These are phyloP conservation scores for Hypomecis atomaria DNA, from an alignment of 2,888 invertebrate genomes.

Conservation along the genomic window DNA sequence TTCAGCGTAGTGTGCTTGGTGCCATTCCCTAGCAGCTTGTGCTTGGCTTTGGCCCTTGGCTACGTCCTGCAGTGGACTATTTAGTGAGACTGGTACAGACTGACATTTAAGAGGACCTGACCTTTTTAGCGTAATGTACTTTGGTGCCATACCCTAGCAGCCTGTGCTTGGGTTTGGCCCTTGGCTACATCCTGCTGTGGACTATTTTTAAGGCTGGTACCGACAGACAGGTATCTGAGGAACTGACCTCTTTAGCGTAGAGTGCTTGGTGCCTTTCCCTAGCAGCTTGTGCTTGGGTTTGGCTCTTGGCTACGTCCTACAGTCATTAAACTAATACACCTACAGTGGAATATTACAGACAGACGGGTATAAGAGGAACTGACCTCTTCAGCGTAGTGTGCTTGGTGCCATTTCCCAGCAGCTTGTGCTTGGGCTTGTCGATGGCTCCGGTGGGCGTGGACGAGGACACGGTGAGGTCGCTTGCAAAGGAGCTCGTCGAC, in stretches of 20 bases:
- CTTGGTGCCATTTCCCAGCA: constrained; percentile 88
- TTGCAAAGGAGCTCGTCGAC: constrained; percentile 88
- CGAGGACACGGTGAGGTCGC: constrained; percentile 87
- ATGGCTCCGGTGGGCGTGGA: constrained; percentile 86
- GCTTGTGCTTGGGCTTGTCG: constrained; percentile 88
- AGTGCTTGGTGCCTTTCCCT: no score
- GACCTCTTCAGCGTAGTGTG: constrained; percentile 90
- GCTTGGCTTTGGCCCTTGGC: constrained; percentile 84
- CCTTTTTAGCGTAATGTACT: no score
- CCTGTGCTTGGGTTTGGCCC: no score
- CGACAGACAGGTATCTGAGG: no score
- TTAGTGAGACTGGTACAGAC: no score
- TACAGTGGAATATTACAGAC: not conserved
- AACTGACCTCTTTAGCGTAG: no score
- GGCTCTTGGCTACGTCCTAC: no score
- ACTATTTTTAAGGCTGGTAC: not conserved
- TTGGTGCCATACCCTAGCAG: no score
- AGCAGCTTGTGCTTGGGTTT: no score
- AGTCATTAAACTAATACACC: not conserved
- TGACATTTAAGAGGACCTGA: no score
- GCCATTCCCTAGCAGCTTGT: constrained; percentile 88
- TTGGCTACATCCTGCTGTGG: no score
- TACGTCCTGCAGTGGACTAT: no score
- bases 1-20: constrained; percentile 89
- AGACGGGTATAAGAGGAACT: constrained; percentile 44